Conservation (phyloP, 1,140 invertebrate genomes). For the Sycophila sp. region DNA sequence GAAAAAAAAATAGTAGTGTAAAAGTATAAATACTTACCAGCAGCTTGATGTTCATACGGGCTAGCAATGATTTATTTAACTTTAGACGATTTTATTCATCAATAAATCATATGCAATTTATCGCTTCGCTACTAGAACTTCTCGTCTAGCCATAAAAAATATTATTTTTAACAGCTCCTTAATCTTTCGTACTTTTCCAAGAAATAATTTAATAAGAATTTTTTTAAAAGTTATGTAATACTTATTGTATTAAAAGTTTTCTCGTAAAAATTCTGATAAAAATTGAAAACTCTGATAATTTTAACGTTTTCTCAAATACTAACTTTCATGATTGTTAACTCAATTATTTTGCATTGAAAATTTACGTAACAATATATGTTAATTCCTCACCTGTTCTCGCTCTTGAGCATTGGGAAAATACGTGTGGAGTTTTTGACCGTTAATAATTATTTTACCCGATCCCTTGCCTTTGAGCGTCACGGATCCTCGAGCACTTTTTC, state of each 20-base stretch:
- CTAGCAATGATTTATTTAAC: not conserved
- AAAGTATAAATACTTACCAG: not conserved
- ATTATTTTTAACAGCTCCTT: too few relatives aligned
- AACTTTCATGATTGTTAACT: too few relatives aligned
- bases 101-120: too few relatives aligned
- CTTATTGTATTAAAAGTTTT: too few relatives aligned
- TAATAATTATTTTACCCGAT: constrained; percentile 84
- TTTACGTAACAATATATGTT: constrained; percentile 34
- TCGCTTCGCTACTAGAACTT: too few relatives aligned
- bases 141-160: too few relatives aligned
- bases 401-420: constrained; percentile 77
- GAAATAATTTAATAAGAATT: too few relatives aligned
- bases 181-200: too few relatives aligned
- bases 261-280: not conserved
- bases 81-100: too few relatives aligned
- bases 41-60: not conserved
- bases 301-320: too few relatives aligned
- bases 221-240: too few relatives aligned
- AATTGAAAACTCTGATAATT: constrained; percentile 19
- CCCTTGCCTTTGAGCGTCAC: constrained; percentile 80
- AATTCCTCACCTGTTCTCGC: constrained; percentile 77
- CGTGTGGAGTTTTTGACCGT: constrained; percentile 74
- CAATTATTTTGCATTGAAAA: too few relatives aligned
- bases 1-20: not conserved
- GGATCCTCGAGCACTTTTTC: constrained; percentile 76